Base-by-base conservation (phyloP, 2,113 vertebrate genomes). In the Sphaerodactylus townsendi region DNA sequence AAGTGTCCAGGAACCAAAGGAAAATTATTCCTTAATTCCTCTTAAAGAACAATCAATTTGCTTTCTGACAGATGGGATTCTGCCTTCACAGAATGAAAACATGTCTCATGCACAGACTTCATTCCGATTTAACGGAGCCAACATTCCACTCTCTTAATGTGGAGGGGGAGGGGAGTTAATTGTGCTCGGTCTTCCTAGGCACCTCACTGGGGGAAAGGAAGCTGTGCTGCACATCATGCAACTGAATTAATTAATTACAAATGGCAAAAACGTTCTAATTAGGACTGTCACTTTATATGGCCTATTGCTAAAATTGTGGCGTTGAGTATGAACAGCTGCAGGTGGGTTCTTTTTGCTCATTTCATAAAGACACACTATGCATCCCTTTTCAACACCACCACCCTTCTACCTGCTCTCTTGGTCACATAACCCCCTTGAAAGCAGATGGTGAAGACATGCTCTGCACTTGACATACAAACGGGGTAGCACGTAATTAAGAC, bases 31-130 rank as follows among this genome's bases (percentile, higher is more conserved):
- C 33, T 86, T 79, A 68, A 62, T 79, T 71, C 8, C 81, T 88
- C 74, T 74, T 53, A 86, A 76, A 70, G 75, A 44, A 5, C 77
- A 15, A 82, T 30, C 78, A 86, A 84, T 48, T 37, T 66, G 50
- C 10, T 77, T 91, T 84, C 65, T 84, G 59, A 79, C 76, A 89
- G 77, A 48, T 89, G 77, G 75, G 69, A 89, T 84, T 71, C 50
- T 64, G 73, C 72, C 79, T 53, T 64, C 33, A 79, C 0, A 83
- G 89, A 89, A 82, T 79, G 72, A 85, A 90, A 88, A 84, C 41
- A 88, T 37, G 70, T 48, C 82, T 81, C 64, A 37, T 0, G 0
- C 37, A 53, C 21, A 37, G 11, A 82, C 82, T 82, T 41, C 84
- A 30, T 69, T 89, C 44, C 65, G 84, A 77, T 69, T 79, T 77